A percentile compares a stretch with the other conserved stretches of the same genome.
phyloP scores from a whole-genome alignment of 2,797 vertebrate genomes.

The Momotus momota region DNA sequence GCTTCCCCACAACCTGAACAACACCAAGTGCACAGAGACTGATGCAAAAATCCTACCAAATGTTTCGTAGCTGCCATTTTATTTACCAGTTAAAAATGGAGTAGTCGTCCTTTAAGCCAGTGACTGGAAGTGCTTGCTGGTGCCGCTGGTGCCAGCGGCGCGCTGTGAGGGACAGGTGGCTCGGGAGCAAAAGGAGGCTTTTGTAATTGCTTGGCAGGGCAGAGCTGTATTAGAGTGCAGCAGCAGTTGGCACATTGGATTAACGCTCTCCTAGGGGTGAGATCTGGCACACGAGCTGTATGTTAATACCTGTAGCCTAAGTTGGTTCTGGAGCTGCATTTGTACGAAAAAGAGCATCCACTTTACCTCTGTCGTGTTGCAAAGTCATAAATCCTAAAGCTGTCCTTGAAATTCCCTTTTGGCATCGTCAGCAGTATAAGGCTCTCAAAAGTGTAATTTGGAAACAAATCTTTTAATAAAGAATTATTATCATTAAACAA shows the following conservation, averaged over 20 bases:
- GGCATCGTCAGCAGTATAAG: background rate
- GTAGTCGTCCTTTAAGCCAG: conserved; percentile 4
- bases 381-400: background rate
- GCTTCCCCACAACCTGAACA: background rate
- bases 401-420: background rate
- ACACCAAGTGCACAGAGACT: background rate
- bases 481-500: background rate
- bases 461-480: conserved; percentile 38
- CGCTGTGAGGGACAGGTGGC: conserved; percentile 66
- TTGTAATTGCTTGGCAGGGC: conserved; percentile 72
- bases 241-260: conserved; percentile 75
- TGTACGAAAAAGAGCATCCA: background rate
- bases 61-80: background rate
- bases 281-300: conserved; percentile 45
- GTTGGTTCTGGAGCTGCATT: background rate
- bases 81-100: background rate
- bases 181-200: conserved; percentile 43
- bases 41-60: background rate
- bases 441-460: background rate
- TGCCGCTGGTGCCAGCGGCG: conserved; percentile 7
- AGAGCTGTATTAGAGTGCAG: conserved; percentile 32
- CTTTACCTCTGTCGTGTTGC: background rate
- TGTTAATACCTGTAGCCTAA: conserved; percentile 51
- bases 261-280: conserved; percentile 38
- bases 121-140: background rate